These are phyloP conservation scores for Brachirus orientalis DNA, from an alignment of 2,113 vertebrate species.

Conservation along the genomic window DNA sequence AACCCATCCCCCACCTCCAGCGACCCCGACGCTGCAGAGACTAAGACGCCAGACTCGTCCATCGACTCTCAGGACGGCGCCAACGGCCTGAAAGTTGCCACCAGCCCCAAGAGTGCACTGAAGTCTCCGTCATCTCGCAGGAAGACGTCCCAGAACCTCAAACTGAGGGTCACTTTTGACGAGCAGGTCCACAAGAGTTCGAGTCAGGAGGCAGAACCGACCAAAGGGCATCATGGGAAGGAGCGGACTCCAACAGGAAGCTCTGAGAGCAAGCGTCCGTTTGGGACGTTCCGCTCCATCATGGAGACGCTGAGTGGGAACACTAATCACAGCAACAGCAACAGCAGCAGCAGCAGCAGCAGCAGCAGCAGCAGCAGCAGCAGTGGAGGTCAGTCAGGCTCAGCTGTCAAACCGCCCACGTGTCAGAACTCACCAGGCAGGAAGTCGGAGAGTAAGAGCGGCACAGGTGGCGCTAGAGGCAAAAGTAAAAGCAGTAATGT, in stretches of 20 bases:
- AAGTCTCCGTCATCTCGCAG: conserved; percentile 97
- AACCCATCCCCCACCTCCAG: conserved; percentile 91
- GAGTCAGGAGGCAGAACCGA: conserved; percentile 77
- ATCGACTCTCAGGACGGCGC: conserved; percentile 75
- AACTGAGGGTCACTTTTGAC: conserved; percentile 96
- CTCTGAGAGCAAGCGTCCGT: conserved; percentile 87
- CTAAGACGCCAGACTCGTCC: conserved; percentile 64
- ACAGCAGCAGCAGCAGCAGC: conserved; percentile 4
- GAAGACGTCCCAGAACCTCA: conserved; percentile 93
- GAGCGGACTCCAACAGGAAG: conserved; percentile 78
- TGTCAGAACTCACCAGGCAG: conserved; percentile 86
- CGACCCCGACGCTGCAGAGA: conserved; percentile 84
- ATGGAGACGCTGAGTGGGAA: conserved; percentile 96
- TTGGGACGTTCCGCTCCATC: conserved; percentile 94
- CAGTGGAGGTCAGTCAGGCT: conserved; percentile 47
- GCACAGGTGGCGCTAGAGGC: conserved; percentile 82
- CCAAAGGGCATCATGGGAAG: conserved; percentile 83
- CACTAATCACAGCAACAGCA: conserved; percentile 92
- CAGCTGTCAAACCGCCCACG: conserved; percentile 69
- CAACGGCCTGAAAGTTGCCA: conserved; percentile 85
- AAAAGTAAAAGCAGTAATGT: conserved; percentile 88
- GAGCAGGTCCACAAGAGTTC: conserved; percentile 91
- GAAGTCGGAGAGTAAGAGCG: conserved; percentile 86
- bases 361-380: too few species aligned
- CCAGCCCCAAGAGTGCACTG: conserved; percentile 97